phyloP scores from a whole-genome alignment of 1,140 invertebrate genomes.

The Euborellia annulipes region DNA sequence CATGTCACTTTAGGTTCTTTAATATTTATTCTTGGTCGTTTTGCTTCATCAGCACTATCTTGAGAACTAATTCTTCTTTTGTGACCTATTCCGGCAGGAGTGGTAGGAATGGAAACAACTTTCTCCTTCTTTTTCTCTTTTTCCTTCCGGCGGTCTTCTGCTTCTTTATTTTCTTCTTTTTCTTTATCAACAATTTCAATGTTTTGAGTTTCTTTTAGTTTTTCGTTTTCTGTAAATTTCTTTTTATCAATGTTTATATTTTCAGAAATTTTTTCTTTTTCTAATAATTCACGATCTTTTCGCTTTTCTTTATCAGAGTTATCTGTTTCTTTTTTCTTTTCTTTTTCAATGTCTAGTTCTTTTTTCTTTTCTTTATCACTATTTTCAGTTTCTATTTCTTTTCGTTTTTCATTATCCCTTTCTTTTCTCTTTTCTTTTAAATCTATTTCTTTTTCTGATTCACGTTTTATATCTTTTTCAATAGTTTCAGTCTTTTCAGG shows the following conservation, averaged over 20 bases:
- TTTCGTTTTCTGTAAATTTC: background rate
- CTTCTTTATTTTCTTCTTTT: conserved; percentile 11
- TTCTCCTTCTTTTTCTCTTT: conserved; percentile 12
- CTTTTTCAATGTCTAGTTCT: too few relatives aligned
- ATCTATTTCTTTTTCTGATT: conserved; percentile 25
- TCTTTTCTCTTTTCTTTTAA: conserved; percentile 21
- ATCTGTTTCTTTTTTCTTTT: conserved; percentile 6
- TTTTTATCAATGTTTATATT: background rate
- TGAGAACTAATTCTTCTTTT: conserved; percentile 64
- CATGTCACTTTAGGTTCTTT: conserved; percentile 18
- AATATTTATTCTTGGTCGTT: conserved; percentile 56
- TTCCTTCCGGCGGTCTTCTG: conserved; percentile 18
- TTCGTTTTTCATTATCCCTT: conserved; percentile 11
- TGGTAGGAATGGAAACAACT: too few relatives aligned
- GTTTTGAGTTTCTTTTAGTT: too few relatives aligned
- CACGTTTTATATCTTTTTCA: too few relatives aligned
- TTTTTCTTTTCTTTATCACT: too few relatives aligned
- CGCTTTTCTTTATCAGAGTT: conserved; percentile 4
- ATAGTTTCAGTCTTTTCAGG: too few relatives aligned
- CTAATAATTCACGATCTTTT: background rate
- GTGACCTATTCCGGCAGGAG: conserved; percentile 41
- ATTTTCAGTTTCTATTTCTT: background rate
- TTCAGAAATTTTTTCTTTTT: background rate
- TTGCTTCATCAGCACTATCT: conserved; percentile 53
- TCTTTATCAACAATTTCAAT: conserved; percentile 11